phyloP scores from a whole-genome alignment of 1,140 invertebrate species.

The Cryptotermes secundus region DNA sequence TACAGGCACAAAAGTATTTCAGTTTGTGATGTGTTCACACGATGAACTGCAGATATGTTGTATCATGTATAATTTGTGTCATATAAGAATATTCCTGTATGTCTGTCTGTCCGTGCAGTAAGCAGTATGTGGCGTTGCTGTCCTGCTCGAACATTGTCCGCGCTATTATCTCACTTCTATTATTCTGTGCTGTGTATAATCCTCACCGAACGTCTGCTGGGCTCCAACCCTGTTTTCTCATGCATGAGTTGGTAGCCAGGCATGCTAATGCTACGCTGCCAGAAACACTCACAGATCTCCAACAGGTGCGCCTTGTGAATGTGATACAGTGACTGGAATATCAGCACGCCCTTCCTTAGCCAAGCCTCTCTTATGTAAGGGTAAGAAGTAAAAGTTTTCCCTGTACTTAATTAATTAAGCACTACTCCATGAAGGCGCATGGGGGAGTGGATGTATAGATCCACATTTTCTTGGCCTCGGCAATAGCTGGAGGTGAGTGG shows the following conservation, averaged over 20 bases:
- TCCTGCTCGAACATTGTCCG: neutral
- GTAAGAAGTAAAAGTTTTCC: no score
- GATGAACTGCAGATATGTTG: neutral
- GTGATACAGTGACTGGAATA: neutral
- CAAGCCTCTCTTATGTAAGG: no score
- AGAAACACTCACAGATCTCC: neutral
- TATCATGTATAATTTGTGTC: neutral
- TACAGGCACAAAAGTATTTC: no score
- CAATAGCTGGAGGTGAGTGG: no score
- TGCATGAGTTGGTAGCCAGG: neutral
- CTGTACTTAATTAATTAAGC: no score
- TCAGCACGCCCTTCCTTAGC: neutral
- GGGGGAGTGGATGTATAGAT: no score
- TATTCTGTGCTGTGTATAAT: neutral
- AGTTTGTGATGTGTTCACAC: neutral
- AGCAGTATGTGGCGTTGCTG: neutral
- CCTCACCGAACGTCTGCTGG: neutral
- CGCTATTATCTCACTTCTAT: neutral
- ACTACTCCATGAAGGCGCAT: no score
- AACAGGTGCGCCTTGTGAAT: neutral
- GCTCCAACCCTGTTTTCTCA: neutral
- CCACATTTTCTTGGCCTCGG: no score
- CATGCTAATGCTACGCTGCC: neutral
- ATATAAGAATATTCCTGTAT: neutral
- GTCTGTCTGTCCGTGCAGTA: neutral